Evolutionary conservation across 2,797 vertebrate species (phyloP).

Genomic region (Psittacula derbiana): DNA sequence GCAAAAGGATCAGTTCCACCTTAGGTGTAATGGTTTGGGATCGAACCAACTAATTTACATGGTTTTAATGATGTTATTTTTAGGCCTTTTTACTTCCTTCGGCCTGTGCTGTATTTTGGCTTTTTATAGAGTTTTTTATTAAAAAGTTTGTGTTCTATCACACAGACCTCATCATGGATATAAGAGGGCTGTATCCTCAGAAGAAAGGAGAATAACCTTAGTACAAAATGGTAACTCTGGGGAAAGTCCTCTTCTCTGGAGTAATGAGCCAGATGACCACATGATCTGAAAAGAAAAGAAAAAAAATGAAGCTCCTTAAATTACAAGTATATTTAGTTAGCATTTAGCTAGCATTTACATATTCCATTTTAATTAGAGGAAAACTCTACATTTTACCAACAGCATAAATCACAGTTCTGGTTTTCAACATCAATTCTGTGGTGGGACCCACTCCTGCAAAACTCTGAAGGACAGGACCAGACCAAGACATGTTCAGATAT

Average conservation of each 20-base stretch:
- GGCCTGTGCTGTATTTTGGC: background rate
- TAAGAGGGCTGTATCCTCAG: conserved; percentile 75
- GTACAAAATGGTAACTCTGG: conserved; percentile 83
- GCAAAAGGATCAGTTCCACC: background rate
- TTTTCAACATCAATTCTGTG: background rate
- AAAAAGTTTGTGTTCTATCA: conserved; percentile 82
- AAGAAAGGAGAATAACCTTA: conserved; percentile 87
- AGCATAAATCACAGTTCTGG: background rate
- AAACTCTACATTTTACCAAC: background rate
- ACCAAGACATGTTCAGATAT: background rate
- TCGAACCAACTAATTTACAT: background rate
- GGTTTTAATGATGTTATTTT: background rate
- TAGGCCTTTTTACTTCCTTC: conserved; percentile 31
- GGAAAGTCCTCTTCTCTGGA: conserved; percentile 78
- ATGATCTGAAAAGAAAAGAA: conserved; percentile 69
- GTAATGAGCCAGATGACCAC: conserved; percentile 73
- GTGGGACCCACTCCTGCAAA: background rate
- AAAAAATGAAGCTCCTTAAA: background rate
- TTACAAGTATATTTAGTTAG: background rate
- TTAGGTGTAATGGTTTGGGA: background rate
- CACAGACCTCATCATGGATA: conserved; percentile 84
- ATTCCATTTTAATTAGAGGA: background rate
- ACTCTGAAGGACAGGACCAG: background rate
- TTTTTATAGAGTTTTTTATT: conserved; percentile 60
- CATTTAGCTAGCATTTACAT: background rate